Evolutionary conservation across 1,140 invertebrate species (phyloP), one percentile per base, ranked within the genome.

Genomic region (Camponotus vicinus): DNA sequence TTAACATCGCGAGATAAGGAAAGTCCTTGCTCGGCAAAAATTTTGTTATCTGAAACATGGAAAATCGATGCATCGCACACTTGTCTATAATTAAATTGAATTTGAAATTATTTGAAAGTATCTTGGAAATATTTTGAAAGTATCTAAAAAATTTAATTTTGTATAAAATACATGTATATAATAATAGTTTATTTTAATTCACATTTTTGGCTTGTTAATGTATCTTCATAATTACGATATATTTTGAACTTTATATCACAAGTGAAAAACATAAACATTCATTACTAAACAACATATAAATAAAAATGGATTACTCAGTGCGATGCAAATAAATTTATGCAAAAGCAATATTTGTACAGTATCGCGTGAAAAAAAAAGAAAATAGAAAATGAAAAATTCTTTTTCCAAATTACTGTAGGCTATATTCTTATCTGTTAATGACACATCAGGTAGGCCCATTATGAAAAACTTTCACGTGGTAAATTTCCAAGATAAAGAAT

Each of bases 401-500:
- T 69, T 40, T 40, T 49, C 2, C 40, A 27, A 15, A 49, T 15
- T 70, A 7, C 18, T 27, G 7, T 32, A 13, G 15, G 9, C 63
- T 64, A 49, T 3, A 32, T 63, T 13, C 76, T 89, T 89, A 88
- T 89, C 83, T 88, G 32, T 70, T 70, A 64, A 77, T 80, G 85
- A 88, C 32, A 63, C 80, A 86, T 7, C 34, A 79, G 70, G 52
- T 80, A 63, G 57, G 67, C 8, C 1, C 11, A 13, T 27, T 18
- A 69, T 42, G 7, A 80, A 42, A 63, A 21, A 57, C 49, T 61
- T 18, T 34, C 85, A 87, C 85, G 75, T 88, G 73, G 87, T 90
- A 88, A 90, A 86, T 79, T 27, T 83, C 27, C 42, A 57, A 75
- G 3, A 40, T 55, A 21, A 90, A 70, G 82, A 89, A 91, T 91